Conservation (phyloP, 2,888 invertebrate species). For the Sinopyrophorus schimmeli region DNA sequence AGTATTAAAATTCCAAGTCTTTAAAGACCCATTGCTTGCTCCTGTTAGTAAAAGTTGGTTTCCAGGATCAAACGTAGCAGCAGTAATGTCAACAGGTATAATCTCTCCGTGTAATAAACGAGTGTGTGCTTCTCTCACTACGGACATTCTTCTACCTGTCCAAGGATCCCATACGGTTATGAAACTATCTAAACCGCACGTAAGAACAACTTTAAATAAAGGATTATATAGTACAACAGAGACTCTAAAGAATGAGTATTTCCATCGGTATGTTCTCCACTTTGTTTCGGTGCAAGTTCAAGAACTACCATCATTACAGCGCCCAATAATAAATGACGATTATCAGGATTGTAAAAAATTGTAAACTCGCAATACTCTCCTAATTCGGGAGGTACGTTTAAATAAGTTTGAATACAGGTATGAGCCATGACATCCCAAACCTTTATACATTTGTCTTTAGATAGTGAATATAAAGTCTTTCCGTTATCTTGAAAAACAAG, state of each 20-base stretch:
- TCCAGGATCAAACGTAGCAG: conserved; percentile 75
- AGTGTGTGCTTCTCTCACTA: conserved; percentile 73
- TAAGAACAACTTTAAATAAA: conserved; percentile 73
- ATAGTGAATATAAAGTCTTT: conserved; percentile 70
- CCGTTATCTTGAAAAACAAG: conserved; percentile 69
- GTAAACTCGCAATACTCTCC: conserved; percentile 64
- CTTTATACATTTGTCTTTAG: conserved; percentile 72
- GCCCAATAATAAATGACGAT: conserved; percentile 69
- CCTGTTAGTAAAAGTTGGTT: conserved; percentile 76
- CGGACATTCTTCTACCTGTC: conserved; percentile 68
- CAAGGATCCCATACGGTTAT: conserved; percentile 83
- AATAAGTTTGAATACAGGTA: conserved; percentile 70
- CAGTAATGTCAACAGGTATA: conserved; percentile 72
- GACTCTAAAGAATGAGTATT: conserved; percentile 64
- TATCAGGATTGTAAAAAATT: conserved; percentile 67
- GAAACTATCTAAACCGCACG: conserved; percentile 77
- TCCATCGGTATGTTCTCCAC: conserved; percentile 72
- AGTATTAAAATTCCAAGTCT: conserved; percentile 85
- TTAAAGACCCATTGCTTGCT: conserved; percentile 76
- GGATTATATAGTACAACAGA: conserved; percentile 76
- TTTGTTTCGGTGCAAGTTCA: conserved; percentile 67
- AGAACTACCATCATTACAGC: conserved; percentile 67
- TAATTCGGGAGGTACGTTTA: conserved; percentile 64
- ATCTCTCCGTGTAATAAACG: conserved; percentile 67
- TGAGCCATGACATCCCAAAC: conserved; percentile 76